Evolutionary conservation across 1,140 invertebrate genomes (phyloP).

Genomic region (Trinorchestia longiramus): DNA sequence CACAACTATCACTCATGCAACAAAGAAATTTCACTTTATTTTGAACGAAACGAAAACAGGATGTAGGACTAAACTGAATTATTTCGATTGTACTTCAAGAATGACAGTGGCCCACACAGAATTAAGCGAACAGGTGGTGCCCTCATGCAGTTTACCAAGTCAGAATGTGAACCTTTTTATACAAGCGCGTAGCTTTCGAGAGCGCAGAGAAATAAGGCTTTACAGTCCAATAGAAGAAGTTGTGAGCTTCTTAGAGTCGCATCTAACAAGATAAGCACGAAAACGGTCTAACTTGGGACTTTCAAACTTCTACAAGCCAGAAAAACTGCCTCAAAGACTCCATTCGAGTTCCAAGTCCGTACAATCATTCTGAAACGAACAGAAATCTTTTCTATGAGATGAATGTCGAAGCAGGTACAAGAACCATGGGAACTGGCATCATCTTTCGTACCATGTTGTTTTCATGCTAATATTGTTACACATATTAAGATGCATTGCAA

Average conservation of each 20-base stretch:
- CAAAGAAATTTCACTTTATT: too few species aligned
- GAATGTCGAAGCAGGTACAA: neutral
- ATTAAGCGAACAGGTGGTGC: neutral
- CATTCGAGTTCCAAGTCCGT: neutral
- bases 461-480: neutral
- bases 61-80: too few species aligned
- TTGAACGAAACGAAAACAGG: too few species aligned
- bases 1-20: too few species aligned
- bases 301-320: neutral
- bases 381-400: neutral
- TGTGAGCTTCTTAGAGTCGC: conserved; percentile 32
- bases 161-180: conserved; percentile 17
- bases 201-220: conserved; percentile 45
- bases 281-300: conserved; percentile 32
- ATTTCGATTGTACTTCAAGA: too few species aligned
- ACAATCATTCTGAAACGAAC: neutral
- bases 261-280: conserved; percentile 47
- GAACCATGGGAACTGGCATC: neutral
- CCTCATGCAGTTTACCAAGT: neutral
- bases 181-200: neutral
- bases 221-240: conserved; percentile 49
- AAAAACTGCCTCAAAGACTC: neutral
- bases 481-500: too few species aligned
- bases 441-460: neutral
- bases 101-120: too few species aligned